Evolutionary conservation across 2,888 invertebrate species (phyloP), one percentile per base, ranked within the genome.

Genomic region (Stegana nigrithorax): DNA sequence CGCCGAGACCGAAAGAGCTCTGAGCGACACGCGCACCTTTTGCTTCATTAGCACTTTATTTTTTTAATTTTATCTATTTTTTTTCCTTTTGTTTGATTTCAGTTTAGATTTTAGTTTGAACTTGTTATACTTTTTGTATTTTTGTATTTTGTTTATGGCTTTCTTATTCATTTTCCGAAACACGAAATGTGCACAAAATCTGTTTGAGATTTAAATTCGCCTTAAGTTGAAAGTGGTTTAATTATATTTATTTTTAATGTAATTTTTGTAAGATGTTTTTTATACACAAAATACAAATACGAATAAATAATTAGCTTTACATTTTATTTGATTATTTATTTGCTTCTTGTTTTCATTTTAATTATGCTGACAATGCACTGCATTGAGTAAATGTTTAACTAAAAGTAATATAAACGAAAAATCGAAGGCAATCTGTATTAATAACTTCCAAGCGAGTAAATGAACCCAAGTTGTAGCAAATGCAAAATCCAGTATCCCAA

Each of bases 391-490:
- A 39, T 17, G 14, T 4, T 6, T 23, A 29, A 59, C 50, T 36
- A 57, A 64, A 60, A 62, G 14, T 58, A 67, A 62, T 64, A 63
- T 4, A 39, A 10, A 39, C n/a, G 5, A 39, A 39, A 39, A 39
- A 10, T 39, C 56, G 65, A 66, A n/a, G 70, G 58, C 67, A 69
- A 69, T 65, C 68, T 70, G 69, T 72, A 72, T 71, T 73, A 78
- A 78, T 78, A 78, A 78, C 78, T 79, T 79, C 73, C 74, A 78
- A 77, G 70, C 69, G 67, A 66, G 60, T 21, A 64, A 58, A 66
- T 50, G 65, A 67, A 66, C 60, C 26, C 70, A 67, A 68, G 62
- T 62, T 60, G 50, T 64, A 57, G 47, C 25, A 58, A 62, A 58
- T 59, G 12, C 59, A 70, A 66, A 67, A n/a, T n/a, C n/a, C n/a